phyloP scores from a whole-genome alignment of 1,140 invertebrate species.

The Polyergus mexicanus region DNA sequence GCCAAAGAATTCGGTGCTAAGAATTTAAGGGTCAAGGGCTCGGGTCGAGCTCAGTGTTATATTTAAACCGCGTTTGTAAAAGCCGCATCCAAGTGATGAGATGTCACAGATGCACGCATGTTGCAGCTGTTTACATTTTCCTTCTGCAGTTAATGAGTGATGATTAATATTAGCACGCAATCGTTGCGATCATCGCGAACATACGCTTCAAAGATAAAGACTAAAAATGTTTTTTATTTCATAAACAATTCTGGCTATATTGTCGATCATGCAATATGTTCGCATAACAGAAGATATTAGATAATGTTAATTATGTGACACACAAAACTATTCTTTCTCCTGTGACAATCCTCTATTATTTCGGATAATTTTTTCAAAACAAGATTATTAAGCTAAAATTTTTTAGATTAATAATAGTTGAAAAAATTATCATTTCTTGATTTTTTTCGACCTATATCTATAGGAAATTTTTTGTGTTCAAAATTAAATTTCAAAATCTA shows the following conservation, averaged over 20 bases:
- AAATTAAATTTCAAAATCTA: too few species aligned
- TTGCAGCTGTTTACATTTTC: constrained; percentile 58
- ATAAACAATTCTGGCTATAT: not conserved
- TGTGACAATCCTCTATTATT: not conserved
- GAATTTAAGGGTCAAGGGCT: constrained; percentile 61
- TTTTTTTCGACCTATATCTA: too few species aligned
- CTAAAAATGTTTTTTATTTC: constrained; percentile 3
- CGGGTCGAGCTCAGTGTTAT: constrained; percentile 41
- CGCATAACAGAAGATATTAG: constrained; percentile 10
- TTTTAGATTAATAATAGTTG: not conserved
- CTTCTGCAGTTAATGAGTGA: constrained; percentile 47
- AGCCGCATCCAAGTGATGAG: not conserved
- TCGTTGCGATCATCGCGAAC: constrained; percentile 23
- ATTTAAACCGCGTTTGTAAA: constrained; percentile 49
- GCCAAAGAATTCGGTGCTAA: constrained; percentile 34
- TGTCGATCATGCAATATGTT: not conserved
- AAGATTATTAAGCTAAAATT: not conserved
- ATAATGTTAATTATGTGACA: not conserved
- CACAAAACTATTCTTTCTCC: not conserved
- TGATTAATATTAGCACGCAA: constrained; percentile 53
- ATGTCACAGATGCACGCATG: constrained; percentile 30
- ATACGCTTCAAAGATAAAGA: not conserved
- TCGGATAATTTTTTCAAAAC: not conserved
- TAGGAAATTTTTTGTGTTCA: too few species aligned
- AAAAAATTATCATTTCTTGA: not conserved